Base-by-base conservation (phyloP, 2,113 vertebrate genomes). In the Trematomus loennbergii region DNA sequence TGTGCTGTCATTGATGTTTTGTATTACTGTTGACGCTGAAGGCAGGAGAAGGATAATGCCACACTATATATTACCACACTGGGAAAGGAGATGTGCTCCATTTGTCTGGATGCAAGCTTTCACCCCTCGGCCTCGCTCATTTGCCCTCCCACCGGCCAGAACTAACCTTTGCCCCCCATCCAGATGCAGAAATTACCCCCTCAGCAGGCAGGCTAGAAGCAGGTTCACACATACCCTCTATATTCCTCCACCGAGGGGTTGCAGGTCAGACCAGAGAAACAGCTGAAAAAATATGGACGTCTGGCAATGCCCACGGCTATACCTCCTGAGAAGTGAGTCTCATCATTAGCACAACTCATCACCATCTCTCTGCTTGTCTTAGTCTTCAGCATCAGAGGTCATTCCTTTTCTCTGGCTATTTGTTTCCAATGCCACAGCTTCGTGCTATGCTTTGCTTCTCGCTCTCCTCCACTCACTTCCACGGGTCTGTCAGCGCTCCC, bases 131-230 rank as follows among this genome's bases (percentile, higher is more conserved):
- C 79, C 74, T 83, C 40, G 9, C 55, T 89, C 77, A 81, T 90
- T 90, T 89, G 83, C 81, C 90, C 89, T 91, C 83, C 87, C 90
- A 88, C 84, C 1, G 76, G 87, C 77, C 84, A 84, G 53, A 55
- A 55, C 45, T 89, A 50, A 92, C 93, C 90, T 92, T 78, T 93
- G 85, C 46, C 67, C 84, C 76, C 75, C 52, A 78, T 86, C 91
- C 90, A 92, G 91, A 91, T 90, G 88, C 83, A 90, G 82, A 89
- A 90, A 92, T 92, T 90, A 92, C 77, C 89, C 90, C 87, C 84
- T 78, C 93, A 92, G 88, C 91, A 90, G 77, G 87, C 55, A 78
- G 75, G 85, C 72, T 62, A 79, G 71, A 84, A 82, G 83, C 89
- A 90, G 87, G 86, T 89, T 88, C 61, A 80, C 74, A 79, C 86